Base-by-base conservation (phyloP, 1,140 invertebrate genomes). In the Helicoverpa zea region DNA sequence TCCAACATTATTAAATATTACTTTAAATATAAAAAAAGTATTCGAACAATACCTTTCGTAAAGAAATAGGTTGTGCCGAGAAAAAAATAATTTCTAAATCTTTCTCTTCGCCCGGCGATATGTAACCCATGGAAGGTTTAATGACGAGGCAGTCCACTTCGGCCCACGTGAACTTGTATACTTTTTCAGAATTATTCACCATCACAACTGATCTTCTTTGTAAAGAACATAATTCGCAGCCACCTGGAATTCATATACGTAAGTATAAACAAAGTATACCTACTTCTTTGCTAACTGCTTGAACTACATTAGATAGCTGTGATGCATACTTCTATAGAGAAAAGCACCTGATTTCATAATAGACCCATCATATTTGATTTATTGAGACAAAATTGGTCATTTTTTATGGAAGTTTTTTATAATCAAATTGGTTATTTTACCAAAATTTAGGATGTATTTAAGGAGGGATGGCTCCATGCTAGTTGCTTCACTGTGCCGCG, bases 101-200 rank as follows among this genome's bases (percentile, higher is more conserved):
- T 80, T 95, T 95, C 76, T 95, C 93, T 89, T 95, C 93, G 1
- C 90, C 92, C 0, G 93, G 93, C 2, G 89, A 93, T 80, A 95
- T 94, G 54, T 92, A 95, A 2, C 93, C 93, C 2, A 90, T 58
- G 1, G 90, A 89, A 2, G 93, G 93, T 80, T 89, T 94, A 5
- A 93, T 84, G 12, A 92, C 79, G 16, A 94, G 35, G 56, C 83
- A 59, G 16, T 92, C 92, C 10, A 83, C 70, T 83, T 88, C 82
- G 16, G 83, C 82, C 92, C 92, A 95, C 75, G 68, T 83, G 73
- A 95, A 95, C 80, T 90, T 92, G 18, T 94, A 95, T 0, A 95
- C 88, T 83, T 94, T 94, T 66, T 93, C 91, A 3, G 92, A 94
- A 87, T 94, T 94, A 74, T 94, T 94, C 0, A 89, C 86, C 92